Percentiles rank a stretch among this genome's conserved stretches.
Conservation (phyloP, 2,888 invertebrate genomes). For the Escarpia spicata region DNA sequence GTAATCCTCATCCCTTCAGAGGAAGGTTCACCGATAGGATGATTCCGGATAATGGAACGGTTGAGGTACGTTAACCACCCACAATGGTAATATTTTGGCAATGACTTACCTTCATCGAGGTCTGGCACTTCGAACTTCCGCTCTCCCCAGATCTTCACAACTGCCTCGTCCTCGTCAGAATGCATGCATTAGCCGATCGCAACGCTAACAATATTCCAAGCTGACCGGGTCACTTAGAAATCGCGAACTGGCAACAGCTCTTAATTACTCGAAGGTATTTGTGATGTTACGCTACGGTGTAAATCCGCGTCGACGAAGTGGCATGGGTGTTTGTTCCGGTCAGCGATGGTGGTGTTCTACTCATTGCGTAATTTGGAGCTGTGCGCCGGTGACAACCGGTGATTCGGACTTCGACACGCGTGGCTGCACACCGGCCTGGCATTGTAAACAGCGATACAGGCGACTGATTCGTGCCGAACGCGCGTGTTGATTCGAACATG, state of each 20-base stretch:
- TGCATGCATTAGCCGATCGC: not conserved
- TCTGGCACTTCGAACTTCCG: constrained; percentile 5
- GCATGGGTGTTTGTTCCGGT: not conserved
- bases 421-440: not conserved
- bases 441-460: not conserved
- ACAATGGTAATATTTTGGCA: not conserved
- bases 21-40: too few species aligned
- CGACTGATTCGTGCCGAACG: not conserved
- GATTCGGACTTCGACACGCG: not conserved
- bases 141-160: constrained; percentile 5
- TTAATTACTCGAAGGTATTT: not conserved
- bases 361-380: constrained; percentile 4
- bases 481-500: not conserved
- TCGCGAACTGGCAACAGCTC: not conserved
- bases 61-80: not conserved
- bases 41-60: not conserved
- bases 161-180: not conserved
- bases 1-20: too few species aligned
- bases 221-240: not conserved
- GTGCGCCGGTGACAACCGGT: not conserved
- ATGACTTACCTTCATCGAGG: not conserved
- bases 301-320: too few species aligned
- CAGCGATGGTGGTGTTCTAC: not conserved
- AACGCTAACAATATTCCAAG: not conserved
- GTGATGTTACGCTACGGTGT: not conserved